phyloP scores from a whole-genome alignment of 2,113 vertebrate species.

The Cephalopholis sonnerati region DNA sequence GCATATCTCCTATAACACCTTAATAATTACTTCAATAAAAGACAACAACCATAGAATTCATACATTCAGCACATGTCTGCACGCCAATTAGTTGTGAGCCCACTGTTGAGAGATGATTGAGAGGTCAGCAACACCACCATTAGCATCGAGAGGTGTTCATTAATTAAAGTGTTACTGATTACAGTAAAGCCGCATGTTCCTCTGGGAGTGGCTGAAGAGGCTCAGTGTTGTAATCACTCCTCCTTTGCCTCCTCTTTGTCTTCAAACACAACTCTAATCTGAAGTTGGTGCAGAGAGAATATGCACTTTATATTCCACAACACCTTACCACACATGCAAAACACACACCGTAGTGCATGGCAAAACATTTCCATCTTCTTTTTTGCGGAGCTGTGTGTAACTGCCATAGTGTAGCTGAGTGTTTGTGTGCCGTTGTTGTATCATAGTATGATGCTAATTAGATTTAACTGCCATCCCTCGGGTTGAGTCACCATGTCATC shows the following conservation, averaged over 20 bases:
- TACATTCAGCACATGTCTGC: slow-evolving; percentile 36
- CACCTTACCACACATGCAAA: slow-evolving; percentile 25
- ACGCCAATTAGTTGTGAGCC: slow-evolving; percentile 38
- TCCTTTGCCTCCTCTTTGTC: slow-evolving; percentile 26
- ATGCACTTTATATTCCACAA: neutral
- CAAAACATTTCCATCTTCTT: slow-evolving; percentile 39
- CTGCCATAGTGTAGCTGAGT: slow-evolving; percentile 49
- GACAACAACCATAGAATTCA: slow-evolving; percentile 13
- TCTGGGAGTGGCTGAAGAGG: slow-evolving; percentile 31
- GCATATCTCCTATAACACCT: neutral
- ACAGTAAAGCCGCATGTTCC: slow-evolving; percentile 25
- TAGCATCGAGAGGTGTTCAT: slow-evolving; percentile 55
- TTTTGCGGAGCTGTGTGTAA: slow-evolving; percentile 51
- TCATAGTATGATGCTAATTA: slow-evolving; percentile 56
- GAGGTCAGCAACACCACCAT: slow-evolving; percentile 60
- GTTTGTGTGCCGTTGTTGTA: slow-evolving; percentile 55
- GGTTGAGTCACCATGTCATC: slow-evolving; percentile 33
- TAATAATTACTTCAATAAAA: slow-evolving; percentile 18
- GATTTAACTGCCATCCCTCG: slow-evolving; percentile 32
- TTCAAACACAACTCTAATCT: slow-evolving; percentile 43
- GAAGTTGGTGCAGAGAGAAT: slow-evolving; percentile 21
- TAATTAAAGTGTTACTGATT: slow-evolving; percentile 63
- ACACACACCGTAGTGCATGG: slow-evolving; percentile 62
- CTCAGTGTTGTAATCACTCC: slow-evolving; percentile 31
- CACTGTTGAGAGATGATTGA: slow-evolving; percentile 41